Evolutionary conservation across 2,888 invertebrate species (phyloP), one percentile per base, ranked within the genome.

Genomic region (Eremobia ochroleuca): DNA sequence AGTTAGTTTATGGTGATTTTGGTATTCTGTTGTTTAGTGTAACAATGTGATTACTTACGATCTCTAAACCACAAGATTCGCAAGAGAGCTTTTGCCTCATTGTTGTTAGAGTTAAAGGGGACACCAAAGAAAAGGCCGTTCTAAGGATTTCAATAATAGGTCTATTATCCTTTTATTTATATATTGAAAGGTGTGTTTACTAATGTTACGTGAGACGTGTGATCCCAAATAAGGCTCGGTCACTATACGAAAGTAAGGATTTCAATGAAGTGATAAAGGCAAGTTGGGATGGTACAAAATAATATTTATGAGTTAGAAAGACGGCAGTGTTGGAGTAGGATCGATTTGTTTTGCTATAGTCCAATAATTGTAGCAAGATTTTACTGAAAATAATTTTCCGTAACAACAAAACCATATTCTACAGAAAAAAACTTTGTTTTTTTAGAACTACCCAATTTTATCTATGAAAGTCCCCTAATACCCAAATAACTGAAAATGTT

Each of bases 1-100:
- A 25, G 52, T 76, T 72, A 77, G 28, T 87, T 84, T 64, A 72
- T 64, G 43, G n/a, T 43, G 21, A 46, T 73, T 77, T 70, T 58
- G 46, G n/a, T 83, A 43, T 43, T 25, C 21, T 52, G 0, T 31
- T 81, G 31, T 66, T 66, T 31, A 31, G 34, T 59, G 15, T 73
- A 18, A 73, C 31, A 46, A 34, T 46, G 46, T 55, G 13, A 21
- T 61, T 28, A 52, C 8, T n/a, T 46, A 9, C 9, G 28, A 43
- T 52, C 11, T 25, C 5, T 52, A 37, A 15, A 25, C 15, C 11
- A 15, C 18, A 25, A 49, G 31, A 18, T 34, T 46, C 15, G 3
- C 11, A n/a, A 72, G 3, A 58, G 9, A 49, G 25, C 2, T 11
- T 67, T 37, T 52, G 11, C n/a, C 34, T 52, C 49, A 34, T 1